These are phyloP conservation scores for Macrotis lagotis DNA, from an alignment of 2,113 vertebrate genomes.

Conservation along the genomic window DNA sequence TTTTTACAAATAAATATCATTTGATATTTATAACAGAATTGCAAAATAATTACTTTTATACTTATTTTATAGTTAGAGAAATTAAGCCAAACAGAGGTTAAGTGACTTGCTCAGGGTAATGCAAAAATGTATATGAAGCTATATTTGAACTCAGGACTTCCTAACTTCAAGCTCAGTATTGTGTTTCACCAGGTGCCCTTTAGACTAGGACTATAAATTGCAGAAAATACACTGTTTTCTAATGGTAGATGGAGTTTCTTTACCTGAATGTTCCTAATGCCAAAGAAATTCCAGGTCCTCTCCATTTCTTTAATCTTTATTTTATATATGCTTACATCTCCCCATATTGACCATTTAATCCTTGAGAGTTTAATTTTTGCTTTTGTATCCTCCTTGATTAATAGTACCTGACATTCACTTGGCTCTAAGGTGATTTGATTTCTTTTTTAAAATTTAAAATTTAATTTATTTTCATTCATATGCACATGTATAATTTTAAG, in stretches of 20 bases:
- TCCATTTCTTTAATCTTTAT: neutral
- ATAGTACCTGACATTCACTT: neutral
- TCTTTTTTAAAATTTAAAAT: too few species aligned
- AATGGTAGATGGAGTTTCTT: neutral
- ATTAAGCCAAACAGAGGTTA: neutral
- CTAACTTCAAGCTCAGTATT: too few species aligned
- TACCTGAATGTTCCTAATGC: neutral
- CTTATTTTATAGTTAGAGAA: neutral
- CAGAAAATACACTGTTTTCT: neutral
- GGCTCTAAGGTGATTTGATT: neutral
- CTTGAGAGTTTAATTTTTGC: neutral
- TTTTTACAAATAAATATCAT: neutral
- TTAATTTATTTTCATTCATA: too few species aligned
- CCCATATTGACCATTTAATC: neutral
- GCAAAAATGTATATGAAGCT: neutral
- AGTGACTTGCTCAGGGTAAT: neutral
- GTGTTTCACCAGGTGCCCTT: too few species aligned
- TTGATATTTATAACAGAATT: neutral
- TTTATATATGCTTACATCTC: neutral
- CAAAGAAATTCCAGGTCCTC: neutral
- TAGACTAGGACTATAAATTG: neutral
- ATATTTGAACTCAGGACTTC: too few species aligned
- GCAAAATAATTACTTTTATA: neutral
- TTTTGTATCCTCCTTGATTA: neutral
- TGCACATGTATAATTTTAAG: too few species aligned